Evolutionary conservation across 2,888 invertebrate genomes (phyloP).

Genomic region (Tridacna gigas): DNA sequence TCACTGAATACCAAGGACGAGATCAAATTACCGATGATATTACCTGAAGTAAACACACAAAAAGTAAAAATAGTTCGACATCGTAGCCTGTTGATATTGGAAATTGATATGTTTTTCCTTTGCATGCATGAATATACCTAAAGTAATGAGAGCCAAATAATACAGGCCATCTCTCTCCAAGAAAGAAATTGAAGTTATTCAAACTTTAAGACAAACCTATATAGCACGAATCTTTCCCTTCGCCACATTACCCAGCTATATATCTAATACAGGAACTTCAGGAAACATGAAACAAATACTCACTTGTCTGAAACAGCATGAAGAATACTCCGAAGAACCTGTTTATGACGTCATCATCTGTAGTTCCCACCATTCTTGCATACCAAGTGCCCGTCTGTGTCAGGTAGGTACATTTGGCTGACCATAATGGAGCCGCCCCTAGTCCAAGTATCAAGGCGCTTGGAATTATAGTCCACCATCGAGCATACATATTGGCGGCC

Average conservation of each 20-base stretch:
- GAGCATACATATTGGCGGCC: conserved; percentile 96
- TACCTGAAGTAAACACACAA: conserved; percentile 87
- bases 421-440: conserved; percentile 99
- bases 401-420: conserved; percentile 98
- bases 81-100: too few species aligned
- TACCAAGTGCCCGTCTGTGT: conserved; percentile 93
- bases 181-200: too few species aligned
- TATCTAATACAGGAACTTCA: too few species aligned
- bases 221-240: too few species aligned
- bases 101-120: too few species aligned
- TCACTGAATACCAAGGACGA: conserved; percentile 75
- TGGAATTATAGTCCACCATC: conserved; percentile 89
- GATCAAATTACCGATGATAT: conserved; percentile 93
- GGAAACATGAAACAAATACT: conserved; percentile 83
- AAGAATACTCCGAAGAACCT: conserved; percentile 99
- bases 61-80: too few species aligned
- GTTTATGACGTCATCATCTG: conserved; percentile 95
- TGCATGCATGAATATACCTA: too few species aligned
- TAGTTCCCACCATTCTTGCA: conserved; percentile 91
- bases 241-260: too few species aligned
- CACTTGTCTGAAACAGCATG: conserved; percentile 98
- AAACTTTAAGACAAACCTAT: too few species aligned
- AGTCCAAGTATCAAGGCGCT: conserved; percentile 97
- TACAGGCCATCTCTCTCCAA: too few species aligned
- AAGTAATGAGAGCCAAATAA: too few species aligned